These are phyloP conservation scores for Antechinus flavipes DNA, from an alignment of 2,113 vertebrate genomes.

Conservation along the genomic window DNA sequence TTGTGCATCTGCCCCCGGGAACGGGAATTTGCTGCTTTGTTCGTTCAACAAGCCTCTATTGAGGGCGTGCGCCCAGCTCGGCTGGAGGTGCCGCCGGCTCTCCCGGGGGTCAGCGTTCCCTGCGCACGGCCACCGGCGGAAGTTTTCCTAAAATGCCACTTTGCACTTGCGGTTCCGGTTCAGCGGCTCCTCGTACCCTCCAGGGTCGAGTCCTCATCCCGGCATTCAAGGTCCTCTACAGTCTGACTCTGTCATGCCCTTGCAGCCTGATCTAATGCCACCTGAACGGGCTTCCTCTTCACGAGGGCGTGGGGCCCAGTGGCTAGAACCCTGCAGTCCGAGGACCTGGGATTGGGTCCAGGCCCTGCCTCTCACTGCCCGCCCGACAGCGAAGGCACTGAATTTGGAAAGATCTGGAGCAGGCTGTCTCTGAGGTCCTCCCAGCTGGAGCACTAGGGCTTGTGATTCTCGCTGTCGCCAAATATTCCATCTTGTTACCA, in stretches of 20 bases:
- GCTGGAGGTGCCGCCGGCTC: neutral
- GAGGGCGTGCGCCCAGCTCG: neutral
- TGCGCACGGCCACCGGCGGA: neutral
- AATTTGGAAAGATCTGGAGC: neutral
- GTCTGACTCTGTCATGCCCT: neutral
- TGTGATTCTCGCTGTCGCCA: neutral
- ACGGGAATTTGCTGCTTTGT: neutral
- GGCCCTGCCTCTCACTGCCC: neutral
- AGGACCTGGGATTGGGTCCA: neutral
- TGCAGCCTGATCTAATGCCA: neutral
- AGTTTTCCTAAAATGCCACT: neutral
- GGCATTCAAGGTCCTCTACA: neutral
- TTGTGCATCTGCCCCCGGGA: neutral
- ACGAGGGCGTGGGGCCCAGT: neutral
- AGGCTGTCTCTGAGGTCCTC: neutral
- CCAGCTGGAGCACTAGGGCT: neutral
- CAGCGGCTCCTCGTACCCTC: neutral
- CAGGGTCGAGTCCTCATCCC: neutral
- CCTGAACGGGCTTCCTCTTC: neutral
- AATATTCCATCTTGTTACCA: neutral
- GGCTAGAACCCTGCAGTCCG: neutral
- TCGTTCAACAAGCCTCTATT: neutral
- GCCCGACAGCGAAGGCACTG: neutral
- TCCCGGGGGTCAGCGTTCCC: neutral
- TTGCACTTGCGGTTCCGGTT: neutral